Evolutionary conservation across 2,113 vertebrate genomes (phyloP), one percentile per base, ranked within the genome.

Genomic region (Macquaria ambigua): DNA sequence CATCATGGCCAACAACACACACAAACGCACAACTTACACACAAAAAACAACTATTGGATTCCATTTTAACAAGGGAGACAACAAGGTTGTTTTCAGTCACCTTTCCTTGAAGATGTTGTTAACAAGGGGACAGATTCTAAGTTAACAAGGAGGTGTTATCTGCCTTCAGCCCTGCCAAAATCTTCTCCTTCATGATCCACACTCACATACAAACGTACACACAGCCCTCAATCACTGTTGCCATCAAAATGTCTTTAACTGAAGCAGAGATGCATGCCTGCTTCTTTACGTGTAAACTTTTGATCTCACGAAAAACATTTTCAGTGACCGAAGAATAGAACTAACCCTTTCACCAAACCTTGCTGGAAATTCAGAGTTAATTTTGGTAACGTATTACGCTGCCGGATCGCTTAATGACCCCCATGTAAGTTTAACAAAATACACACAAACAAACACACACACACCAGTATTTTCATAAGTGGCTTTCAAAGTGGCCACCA

Each of bases 81-180:
- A 48, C 64, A 81, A 71, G 77, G 80, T 72, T 79, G 69, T 43
- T 73, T 83, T 71, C 53, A 68, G 56, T 70, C 79, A 84, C 71
- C 31, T 73, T 74, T 78, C 46, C 50, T 81, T 48, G 28, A 79
- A 87, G 63, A 74, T 82, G 31, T 14, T 83, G 69, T 77, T 89
- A 79, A 89, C 80, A 86, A 84, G 77, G 25, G 41, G 66, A 73
- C 68, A 75, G 25, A 89, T 85, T 85, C 58, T 14, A 83, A 81
- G 73, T 78, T 82, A 83, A 87, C 77, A 87, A 86, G 76, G 46
- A 63, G 25, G 34, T 84, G 70, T 86, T 59, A 16, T 80, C 69
- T 82, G 41, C 52, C 50, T 61, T 72, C 31, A 53, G 63, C 76
- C 6, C 46, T 69, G 46, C 14, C 61, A 79, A 71, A 71, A 71